phyloP scores from a whole-genome alignment of 2,888 invertebrate species.

The Pterobdella sp. region DNA sequence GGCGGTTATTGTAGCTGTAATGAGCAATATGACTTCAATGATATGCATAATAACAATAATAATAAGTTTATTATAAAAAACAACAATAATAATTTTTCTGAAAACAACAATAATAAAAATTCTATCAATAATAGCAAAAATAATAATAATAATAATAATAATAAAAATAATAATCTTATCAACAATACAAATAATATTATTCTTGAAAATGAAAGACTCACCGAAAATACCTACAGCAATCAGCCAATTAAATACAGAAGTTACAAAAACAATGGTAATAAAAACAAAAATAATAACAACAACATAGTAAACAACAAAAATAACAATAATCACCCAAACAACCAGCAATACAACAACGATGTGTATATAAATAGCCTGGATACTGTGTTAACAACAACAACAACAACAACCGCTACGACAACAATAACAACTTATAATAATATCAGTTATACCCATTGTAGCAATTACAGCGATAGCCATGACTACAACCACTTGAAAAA shows the following conservation, averaged over 20 bases:
- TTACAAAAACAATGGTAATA: not conserved
- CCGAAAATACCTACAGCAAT: not conserved
- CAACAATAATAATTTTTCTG: not conserved
- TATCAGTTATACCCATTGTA: not conserved
- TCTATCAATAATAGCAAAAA: not conserved
- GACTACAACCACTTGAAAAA: too few species aligned
- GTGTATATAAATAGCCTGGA: not conserved
- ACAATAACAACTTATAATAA: not conserved
- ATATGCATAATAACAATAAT: not conserved
- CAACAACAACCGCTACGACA: not conserved
- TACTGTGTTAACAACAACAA: not conserved
- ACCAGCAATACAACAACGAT: not conserved
- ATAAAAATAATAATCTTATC: not conserved
- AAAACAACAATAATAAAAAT: not conserved
- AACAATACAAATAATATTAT: not conserved
- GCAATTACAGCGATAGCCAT: not conserved
- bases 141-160: conserved; percentile 1
- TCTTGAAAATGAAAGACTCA: not conserved
- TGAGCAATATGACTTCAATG: too few species aligned
- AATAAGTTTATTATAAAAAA: not conserved
- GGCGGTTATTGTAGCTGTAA: too few species aligned
- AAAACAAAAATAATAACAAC: not conserved
- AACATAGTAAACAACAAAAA: not conserved
- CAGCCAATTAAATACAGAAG: not conserved
- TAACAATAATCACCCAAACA: not conserved